Base-by-base conservation (phyloP, 2,888 invertebrate genomes). In the Scaptomyza flava region DNA sequence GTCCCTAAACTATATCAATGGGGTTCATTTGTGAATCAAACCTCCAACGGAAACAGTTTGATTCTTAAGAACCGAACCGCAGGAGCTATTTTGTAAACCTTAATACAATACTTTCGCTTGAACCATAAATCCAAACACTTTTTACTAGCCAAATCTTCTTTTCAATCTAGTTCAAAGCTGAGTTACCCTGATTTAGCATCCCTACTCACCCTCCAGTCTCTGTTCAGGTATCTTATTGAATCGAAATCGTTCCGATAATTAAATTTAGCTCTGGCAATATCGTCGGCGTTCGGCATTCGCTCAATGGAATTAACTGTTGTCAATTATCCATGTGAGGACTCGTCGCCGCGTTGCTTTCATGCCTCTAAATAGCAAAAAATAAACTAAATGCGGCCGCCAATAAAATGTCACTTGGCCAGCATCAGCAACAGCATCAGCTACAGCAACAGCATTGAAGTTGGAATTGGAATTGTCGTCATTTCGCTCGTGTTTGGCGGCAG, bases 281-380 rank as follows among this genome's bases (percentile, higher is more conserved):
- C 23, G 23, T 50, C 48, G 48, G 34, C n/a, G 48, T 23, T 72
- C 79, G 76, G 77, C 79, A 77, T 72, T 79, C 76, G 68, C 62
- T 80, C 77, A 84, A 79, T 75, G 87, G 80, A 84, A 84, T 84
- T 84, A 87, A 87, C 79, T 87, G 72, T 81, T 87, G 87, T 87
- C 83, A 84, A 84, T 84, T 84, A 84, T 78, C 87, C 81, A 76
- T 69, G 77, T 79, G 79, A 73, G 73, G 81, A 72, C 65, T 65
- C 59, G 81, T 81, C 87, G 81, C 79, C 38, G 38, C 38, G 38
- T 14, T 70, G 81, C 84, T 78, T 84, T 81, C 81, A 84, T 86
- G 84, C 84, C 79, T 81, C 79, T 84, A 83, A 83, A 86, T 87
- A 83, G 87, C 71, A 71, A 84, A 83, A 31, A 11, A 30, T 27